phyloP scores from a whole-genome alignment of 2,797 vertebrate species.

The Anolis apletophallus region DNA sequence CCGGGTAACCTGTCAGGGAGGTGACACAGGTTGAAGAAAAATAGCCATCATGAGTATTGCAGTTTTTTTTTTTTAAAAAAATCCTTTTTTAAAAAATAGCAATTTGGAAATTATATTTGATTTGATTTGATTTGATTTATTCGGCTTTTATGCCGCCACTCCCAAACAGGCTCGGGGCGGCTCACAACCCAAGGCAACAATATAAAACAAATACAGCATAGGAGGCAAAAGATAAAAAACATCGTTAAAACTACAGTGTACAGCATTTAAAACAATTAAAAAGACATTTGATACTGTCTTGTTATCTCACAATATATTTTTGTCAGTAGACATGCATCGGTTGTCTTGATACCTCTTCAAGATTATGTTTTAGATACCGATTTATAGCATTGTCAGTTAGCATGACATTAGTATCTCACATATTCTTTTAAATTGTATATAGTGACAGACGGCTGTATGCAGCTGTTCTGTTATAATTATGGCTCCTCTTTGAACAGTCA shows the following conservation, averaged over 20 bases:
- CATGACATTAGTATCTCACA: neutral
- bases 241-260: no score
- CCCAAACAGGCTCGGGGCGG: no score
- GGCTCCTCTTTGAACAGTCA: neutral
- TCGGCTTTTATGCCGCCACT: no score
- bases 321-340: neutral
- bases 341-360: neutral
- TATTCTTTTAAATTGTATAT: constrained; percentile 12
- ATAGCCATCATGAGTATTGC: neutral
- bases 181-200: no score
- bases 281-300: neutral
- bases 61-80: neutral
- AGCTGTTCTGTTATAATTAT: constrained; percentile 9
- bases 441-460: neutral
- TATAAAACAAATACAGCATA: no score
- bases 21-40: neutral
- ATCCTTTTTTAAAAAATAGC: neutral
- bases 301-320: neutral
- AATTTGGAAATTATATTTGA: neutral
- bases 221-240: no score
- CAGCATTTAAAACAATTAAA: no score
- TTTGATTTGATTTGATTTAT: no score
- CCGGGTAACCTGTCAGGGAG: neutral
- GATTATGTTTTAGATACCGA: neutral
- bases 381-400: neutral